Evolutionary conservation across 2,113 vertebrate species (phyloP), one percentile per base, ranked within the genome.

Genomic region (Corydoras sp.): DNA sequence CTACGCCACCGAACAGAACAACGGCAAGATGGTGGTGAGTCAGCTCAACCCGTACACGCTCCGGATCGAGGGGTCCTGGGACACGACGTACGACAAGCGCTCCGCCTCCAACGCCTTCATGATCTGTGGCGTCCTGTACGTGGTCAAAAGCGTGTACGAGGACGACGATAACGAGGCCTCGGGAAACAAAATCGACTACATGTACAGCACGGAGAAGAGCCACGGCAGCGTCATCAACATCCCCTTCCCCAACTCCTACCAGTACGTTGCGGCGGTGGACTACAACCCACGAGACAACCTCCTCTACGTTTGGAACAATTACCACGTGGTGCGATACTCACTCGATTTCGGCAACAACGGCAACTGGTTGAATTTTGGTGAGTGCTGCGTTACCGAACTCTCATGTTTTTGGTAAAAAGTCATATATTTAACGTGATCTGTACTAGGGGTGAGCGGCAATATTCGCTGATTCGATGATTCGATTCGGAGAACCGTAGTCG

Each of bases 221-320:
- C 96, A 94, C 68, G 97, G 98, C 83, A 93, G 90, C 49, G 84
- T 89, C 65, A 88, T 97, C 59, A 93, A 93, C 82, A 92, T 99
- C 51, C 91, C 93, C 0, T 99, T 99, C 76, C 97, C 97, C 30
- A 99, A 99, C 77, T 98, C 97, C 12, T 99, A 98, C 86, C 97
- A 98, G 83, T 99, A 98, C 84, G 96, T 99, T 51, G 95, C 97
- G 60, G 96, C 97, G 68, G 97, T 99, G 93, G 96, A 98, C 95
- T 99, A 99, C 88, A 99, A 99, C 84, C 96, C 97, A n/a, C 86
- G 96, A 76, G 97, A 99, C 91, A 98, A 97, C 83, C 90, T 98
- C 50, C 92, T 99, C n/a, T 99, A 99, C 0, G 96, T 99, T 4
- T 99, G 97, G 97, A 99, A 99, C 90, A 99, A 99, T 85, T 98